Conservation (phyloP, 2,113 vertebrate genomes). For the Barnardius zonarius region DNA sequence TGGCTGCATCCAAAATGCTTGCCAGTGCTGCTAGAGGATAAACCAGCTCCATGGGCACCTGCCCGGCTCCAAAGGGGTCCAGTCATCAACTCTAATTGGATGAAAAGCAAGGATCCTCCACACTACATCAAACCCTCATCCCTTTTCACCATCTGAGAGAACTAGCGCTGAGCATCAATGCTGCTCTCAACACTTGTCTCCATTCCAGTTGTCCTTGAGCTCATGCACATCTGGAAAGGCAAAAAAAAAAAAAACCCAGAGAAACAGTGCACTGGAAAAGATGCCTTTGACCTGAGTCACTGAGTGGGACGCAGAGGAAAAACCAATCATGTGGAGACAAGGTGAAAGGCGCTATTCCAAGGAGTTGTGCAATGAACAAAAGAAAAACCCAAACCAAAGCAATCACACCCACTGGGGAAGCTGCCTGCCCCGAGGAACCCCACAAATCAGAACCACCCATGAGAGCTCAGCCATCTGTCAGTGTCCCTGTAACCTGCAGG, state of each 20-base stretch:
- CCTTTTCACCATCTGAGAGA: neutral
- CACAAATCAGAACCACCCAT: neutral
- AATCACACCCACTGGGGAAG: neutral
- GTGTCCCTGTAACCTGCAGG: neutral
- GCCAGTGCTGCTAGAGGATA: neutral
- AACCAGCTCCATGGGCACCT: neutral
- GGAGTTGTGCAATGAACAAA: neutral
- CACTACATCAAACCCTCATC: rapidly evolving
- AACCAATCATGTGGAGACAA: neutral
- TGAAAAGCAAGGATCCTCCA: neutral
- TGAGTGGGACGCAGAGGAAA: rapidly evolving
- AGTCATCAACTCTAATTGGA: neutral
- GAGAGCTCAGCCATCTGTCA: neutral
- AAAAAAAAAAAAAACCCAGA: neutral
- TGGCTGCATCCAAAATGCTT: neutral
- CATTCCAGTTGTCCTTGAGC: neutral
- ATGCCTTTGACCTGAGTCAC: slow-evolving; percentile 20
- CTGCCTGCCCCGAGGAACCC: neutral
- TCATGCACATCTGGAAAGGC: slow-evolving; percentile 5
- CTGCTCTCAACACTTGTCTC: neutral
- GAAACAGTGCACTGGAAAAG: neutral
- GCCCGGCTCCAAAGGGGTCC: neutral
- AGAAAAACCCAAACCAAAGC: neutral
- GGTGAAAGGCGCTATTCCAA: neutral
- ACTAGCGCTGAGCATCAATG: neutral